Evolutionary conservation across 2,888 invertebrate genomes (phyloP), one percentile per base, ranked within the genome.

Genomic region (Halictus ligatus): DNA sequence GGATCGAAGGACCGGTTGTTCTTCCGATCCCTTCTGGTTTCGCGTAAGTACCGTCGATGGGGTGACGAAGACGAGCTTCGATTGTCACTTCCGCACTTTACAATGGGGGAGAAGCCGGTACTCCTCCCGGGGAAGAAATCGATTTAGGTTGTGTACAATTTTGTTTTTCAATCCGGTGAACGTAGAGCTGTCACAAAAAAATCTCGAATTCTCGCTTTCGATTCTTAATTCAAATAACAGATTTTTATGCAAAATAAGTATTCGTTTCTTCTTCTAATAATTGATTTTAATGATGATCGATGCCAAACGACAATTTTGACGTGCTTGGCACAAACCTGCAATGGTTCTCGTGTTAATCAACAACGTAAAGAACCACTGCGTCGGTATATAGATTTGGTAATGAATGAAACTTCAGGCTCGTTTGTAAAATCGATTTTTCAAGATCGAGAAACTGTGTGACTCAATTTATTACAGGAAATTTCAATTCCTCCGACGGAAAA

Each of bases 1-100:
- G 78, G 75, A 88, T 89, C 86, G 90, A 87, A 89, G 87, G 87
- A 81, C 71, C 73, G 58, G 78, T 75, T 81, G 84, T 81, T 85
- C 80, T 71, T 87, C 88, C 81, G 85, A 84, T 91, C 89, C 90
- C 85, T 80, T 74, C 67, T 10, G 77, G 77, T 50, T 78, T 29
- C 48, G 71, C 7, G 58, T 77, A 76, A 78, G 54, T 76, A 58
- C 67, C 54, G 64, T 43, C 67, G 72, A 75, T 75, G 29, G 83
- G 80, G 80, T 75, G 74, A 78, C 71, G 83, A 89, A 78, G 84
- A 85, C 74, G 78, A 71, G 73, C 69, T 78, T 87, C 83, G 77
- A 85, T 90, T 82, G 72, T 85, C 87, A 75, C 85, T 84, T 85
- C 88, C 88, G 84, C 75, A 79, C 64, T 69, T 48, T 29, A 64